A percentile compares a stretch with the other conserved stretches of the same genome.
phyloP scores from a whole-genome alignment of 2,888 invertebrate species.

The Neelides folsomi region DNA sequence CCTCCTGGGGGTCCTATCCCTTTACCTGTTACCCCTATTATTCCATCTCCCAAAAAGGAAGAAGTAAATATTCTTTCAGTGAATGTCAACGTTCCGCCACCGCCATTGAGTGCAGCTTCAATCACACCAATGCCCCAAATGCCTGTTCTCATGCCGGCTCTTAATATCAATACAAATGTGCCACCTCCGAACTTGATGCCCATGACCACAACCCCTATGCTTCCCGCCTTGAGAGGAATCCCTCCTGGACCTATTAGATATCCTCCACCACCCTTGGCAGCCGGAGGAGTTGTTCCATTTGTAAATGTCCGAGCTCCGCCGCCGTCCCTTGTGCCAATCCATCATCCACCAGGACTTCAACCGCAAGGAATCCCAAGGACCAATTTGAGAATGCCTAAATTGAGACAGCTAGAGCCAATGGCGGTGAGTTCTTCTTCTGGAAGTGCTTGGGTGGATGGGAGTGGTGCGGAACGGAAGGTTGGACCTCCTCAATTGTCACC shows the following conservation, averaged over 20 bases:
- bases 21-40: neutral
- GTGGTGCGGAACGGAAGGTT: too few species aligned
- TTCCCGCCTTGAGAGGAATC: slow-evolving; percentile 3
- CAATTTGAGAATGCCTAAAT: slow-evolving; percentile 1
- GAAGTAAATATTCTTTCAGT: slow-evolving; percentile 1
- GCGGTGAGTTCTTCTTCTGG: too few species aligned
- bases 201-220: slow-evolving; percentile 6
- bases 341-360: slow-evolving; percentile 3
- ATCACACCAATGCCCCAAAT: slow-evolving; percentile 6
- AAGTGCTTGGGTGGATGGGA: too few species aligned
- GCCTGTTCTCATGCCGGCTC: slow-evolving; percentile 6
- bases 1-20: slow-evolving; percentile 1
- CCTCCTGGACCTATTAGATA: slow-evolving; percentile 12
- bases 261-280: slow-evolving; percentile 13
- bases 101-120: neutral
- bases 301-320: neutral
- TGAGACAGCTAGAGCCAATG: too few species aligned
- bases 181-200: slow-evolving; percentile 13
- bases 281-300: neutral
- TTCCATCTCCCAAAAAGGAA: slow-evolving; percentile 6
- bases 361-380: slow-evolving; percentile 7
- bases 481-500: too few species aligned
- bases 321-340: slow-evolving; percentile 3
- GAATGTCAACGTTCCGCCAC: neutral
- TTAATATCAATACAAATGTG: neutral